Percentiles rank a stretch among this genome's conserved stretches.
Evolutionary conservation across 2,113 vertebrate species (phyloP).

Genomic region (Aramus guarauna): DNA sequence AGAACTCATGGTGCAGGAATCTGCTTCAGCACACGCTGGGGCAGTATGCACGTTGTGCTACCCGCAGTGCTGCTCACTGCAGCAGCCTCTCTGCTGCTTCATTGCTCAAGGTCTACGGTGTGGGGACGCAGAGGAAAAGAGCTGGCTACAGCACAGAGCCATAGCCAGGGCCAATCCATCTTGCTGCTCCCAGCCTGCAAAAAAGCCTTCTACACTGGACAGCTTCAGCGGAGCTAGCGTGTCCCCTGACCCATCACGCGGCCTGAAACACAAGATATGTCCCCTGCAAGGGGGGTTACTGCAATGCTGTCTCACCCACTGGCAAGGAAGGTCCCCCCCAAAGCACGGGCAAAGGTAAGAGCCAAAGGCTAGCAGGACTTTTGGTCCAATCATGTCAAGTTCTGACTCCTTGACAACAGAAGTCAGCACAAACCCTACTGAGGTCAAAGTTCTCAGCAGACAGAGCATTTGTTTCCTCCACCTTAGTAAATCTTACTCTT

Average conservation of each 20-base stretch:
- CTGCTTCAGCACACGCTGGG: background rate
- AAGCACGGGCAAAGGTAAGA: background rate
- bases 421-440: background rate
- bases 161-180: background rate
- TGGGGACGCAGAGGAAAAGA: background rate
- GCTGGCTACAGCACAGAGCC: background rate
- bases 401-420: no score
- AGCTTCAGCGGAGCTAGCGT: background rate
- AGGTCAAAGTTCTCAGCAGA: background rate
- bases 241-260: fast-evolving
- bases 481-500: background rate
- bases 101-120: background rate
- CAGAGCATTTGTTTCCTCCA: background rate
- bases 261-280: background rate
- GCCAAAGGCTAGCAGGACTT: background rate
- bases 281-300: background rate
- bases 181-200: background rate
- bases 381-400: background rate
- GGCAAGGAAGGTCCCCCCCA: background rate
- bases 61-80: background rate
- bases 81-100: background rate
- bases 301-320: background rate
- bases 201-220: background rate
- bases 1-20: background rate
- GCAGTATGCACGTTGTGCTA: fast-evolving